Evolutionary conservation across 2,888 invertebrate genomes (phyloP).

Genomic region (Pristionchus exspectatus): DNA sequence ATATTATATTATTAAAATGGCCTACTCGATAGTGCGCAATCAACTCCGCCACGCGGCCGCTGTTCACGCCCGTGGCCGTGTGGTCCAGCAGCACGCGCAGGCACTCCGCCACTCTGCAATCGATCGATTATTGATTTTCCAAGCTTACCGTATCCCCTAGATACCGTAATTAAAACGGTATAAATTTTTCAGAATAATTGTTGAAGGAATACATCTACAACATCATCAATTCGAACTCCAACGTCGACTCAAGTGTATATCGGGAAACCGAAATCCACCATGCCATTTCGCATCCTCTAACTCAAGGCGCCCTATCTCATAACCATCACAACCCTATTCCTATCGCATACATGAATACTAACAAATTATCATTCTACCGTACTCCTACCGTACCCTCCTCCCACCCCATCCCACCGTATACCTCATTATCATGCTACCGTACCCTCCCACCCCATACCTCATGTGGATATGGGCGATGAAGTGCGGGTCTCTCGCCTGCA

Average conservation of each 20-base stretch:
- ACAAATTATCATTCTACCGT: neutral
- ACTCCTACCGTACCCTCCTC: neutral
- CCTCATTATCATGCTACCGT: neutral
- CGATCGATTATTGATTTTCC: neutral
- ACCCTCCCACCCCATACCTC: slow-evolving; percentile 8
- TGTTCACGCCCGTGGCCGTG: slow-evolving; percentile 65
- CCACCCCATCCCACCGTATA: neutral
- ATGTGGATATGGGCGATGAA: slow-evolving; percentile 46
- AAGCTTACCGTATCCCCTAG: neutral
- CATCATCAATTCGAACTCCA: too few species aligned
- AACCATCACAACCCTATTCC: neutral
- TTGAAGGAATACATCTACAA: too few species aligned
- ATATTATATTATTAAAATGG: too few species aligned
- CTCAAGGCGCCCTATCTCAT: neutral
- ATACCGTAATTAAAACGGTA: neutral
- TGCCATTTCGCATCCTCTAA: too few species aligned
- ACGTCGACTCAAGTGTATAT: too few species aligned
- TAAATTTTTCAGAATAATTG: too few species aligned
- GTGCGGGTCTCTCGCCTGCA: neutral
- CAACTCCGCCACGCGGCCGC: slow-evolving; percentile 65
- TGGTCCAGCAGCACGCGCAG: slow-evolving; percentile 66
- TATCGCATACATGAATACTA: neutral
- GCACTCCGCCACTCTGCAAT: slow-evolving; percentile 56
- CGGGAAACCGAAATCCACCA: too few species aligned
- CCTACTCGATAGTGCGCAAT: slow-evolving; percentile 70